phyloP scores from a whole-genome alignment of 2,797 vertebrate species.

The Acipenser transmontanus region DNA sequence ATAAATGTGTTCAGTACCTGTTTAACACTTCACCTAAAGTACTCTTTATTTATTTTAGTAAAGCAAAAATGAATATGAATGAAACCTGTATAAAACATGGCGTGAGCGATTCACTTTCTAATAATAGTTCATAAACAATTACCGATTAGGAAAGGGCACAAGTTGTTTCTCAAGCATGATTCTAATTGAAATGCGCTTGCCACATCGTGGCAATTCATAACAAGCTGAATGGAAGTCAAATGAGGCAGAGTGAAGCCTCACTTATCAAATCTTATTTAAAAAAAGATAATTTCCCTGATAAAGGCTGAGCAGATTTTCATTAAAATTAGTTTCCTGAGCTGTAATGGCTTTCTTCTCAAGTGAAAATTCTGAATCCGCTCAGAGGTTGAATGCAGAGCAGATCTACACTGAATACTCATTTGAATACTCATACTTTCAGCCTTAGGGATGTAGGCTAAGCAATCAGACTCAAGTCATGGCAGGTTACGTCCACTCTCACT shows the following conservation, averaged over 20 bases:
- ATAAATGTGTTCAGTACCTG: too few relatives aligned
- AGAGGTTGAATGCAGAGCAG: not conserved
- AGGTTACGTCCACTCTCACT: conserved; percentile 17
- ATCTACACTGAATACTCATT: not conserved
- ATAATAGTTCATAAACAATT: not conserved
- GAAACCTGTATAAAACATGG: too few relatives aligned
- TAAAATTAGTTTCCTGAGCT: not conserved
- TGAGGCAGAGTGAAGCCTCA: not conserved
- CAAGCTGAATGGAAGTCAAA: conserved; percentile 5
- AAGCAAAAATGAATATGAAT: too few relatives aligned
- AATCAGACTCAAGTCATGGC: conserved; percentile 15
- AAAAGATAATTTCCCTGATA: not conserved
- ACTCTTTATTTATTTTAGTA: too few relatives aligned
- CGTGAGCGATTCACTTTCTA: too few relatives aligned
- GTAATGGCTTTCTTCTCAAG: not conserved
- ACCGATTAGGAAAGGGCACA: not conserved
- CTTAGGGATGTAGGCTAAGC: not conserved
- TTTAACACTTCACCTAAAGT: too few relatives aligned
- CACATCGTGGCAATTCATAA: not conserved
- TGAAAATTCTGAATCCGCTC: not conserved
- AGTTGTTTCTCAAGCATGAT: not conserved
- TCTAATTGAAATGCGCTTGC: not conserved
- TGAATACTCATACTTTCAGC: not conserved
- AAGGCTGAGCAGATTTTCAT: not conserved
- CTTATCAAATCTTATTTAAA: conserved; percentile 6